These are phyloP conservation scores for Macquaria ambigua DNA, from an alignment of 2,113 vertebrate genomes.

Conservation along the genomic window DNA sequence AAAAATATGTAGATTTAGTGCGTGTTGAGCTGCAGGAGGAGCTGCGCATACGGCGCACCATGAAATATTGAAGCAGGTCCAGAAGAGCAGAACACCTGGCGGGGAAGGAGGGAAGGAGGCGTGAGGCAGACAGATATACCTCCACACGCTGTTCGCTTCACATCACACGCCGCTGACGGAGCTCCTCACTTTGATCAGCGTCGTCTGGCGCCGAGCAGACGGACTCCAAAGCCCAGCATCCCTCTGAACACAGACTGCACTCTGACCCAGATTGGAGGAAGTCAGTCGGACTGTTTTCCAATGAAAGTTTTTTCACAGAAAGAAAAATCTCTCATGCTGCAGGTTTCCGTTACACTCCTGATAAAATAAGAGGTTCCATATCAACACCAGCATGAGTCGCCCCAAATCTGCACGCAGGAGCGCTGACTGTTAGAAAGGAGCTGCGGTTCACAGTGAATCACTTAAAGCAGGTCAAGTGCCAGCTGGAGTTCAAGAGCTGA, in stretches of 20 bases:
- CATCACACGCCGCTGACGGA: slow-evolving; percentile 23
- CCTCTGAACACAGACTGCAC: slow-evolving; percentile 28
- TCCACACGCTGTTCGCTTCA: slow-evolving; percentile 17
- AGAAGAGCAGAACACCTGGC: slow-evolving; percentile 72
- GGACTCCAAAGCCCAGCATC: slow-evolving; percentile 47
- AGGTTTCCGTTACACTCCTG: neutral
- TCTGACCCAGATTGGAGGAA: slow-evolving; percentile 57
- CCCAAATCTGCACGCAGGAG: too few relatives aligned
- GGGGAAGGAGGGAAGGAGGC: slow-evolving; percentile 29
- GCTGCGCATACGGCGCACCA: slow-evolving; percentile 57
- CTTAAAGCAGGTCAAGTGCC: neutral
- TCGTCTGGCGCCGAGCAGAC: slow-evolving; percentile 39
- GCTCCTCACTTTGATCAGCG: slow-evolving; percentile 65
- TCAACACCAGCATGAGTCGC: neutral
- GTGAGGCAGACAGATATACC: slow-evolving; percentile 2
- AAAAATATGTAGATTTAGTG: slow-evolving; percentile 59
- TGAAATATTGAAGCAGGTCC: slow-evolving; percentile 77
- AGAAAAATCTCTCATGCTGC: neutral
- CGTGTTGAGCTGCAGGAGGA: slow-evolving; percentile 34
- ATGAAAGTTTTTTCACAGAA: slow-evolving; percentile 9
- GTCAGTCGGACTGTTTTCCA: neutral
- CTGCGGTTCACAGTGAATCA: too few relatives aligned
- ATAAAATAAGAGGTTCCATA: neutral
- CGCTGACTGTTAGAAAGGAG: too few relatives aligned
- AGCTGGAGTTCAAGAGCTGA: neutral